Conservation (phyloP, 2,797 vertebrate species). For the Scolopax bukidnonensis region DNA sequence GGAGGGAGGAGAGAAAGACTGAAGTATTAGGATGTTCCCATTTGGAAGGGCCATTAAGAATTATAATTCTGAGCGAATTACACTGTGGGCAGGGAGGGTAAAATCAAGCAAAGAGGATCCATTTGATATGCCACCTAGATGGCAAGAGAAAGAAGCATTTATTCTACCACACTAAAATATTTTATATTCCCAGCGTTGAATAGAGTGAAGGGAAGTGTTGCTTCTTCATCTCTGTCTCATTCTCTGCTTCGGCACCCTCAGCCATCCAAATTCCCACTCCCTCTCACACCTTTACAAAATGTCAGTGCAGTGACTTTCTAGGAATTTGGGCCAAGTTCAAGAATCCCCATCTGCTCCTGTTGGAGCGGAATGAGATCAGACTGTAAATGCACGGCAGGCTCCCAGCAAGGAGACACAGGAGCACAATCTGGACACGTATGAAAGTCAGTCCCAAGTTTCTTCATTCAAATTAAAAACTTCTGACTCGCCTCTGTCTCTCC, state of each 20-base stretch:
- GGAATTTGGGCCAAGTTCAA: conserved; percentile 60
- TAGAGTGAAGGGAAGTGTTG: background rate
- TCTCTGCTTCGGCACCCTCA: background rate
- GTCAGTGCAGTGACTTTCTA: conserved; percentile 46
- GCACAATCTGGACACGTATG: background rate
- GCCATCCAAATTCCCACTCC: conserved; percentile 6
- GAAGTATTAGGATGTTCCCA: background rate
- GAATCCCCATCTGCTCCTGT: conserved; percentile 39
- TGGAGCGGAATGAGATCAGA: conserved; percentile 42
- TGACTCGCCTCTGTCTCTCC: background rate
- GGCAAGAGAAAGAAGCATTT: background rate
- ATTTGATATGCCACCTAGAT: background rate
- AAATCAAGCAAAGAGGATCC: background rate
- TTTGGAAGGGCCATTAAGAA: background rate
- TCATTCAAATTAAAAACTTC: background rate
- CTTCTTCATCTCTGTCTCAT: background rate
- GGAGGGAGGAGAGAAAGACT: background rate
- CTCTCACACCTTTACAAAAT: conserved; percentile 46
- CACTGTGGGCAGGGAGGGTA: fast-evolving
- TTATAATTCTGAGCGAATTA: background rate
- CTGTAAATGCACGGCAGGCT: conserved; percentile 18
- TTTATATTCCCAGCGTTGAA: background rate
- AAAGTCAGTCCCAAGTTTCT: conserved; percentile 2
- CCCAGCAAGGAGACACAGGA: background rate
- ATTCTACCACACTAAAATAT: background rate